Percentiles rank a stretch among this genome's conserved stretches.
Conservation (phyloP, 2,888 invertebrate species). For the Oscheius sp. region DNA sequence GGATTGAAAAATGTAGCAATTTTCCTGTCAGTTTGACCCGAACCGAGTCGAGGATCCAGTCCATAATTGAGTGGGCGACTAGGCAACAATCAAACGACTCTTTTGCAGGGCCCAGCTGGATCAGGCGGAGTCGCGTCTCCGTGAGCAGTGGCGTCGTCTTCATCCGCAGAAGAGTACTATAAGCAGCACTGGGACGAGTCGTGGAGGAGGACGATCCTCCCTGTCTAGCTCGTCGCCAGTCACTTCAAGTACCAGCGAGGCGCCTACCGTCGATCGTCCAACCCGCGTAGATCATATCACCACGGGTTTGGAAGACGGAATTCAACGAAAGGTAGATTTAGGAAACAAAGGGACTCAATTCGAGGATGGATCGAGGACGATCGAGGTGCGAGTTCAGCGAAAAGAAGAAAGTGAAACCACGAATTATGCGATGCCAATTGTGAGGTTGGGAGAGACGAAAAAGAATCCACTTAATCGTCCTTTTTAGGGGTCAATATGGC, state of each 20-base stretch:
- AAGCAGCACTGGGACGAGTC: constrained; percentile 13
- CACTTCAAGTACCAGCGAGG: constrained; percentile 18
- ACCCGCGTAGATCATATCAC: too few relatives aligned
- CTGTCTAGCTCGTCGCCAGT: constrained; percentile 24
- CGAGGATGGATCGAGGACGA: constrained; percentile 38
- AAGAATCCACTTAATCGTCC: neutral
- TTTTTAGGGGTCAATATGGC: constrained; percentile 30
- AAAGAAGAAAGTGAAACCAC: constrained; percentile 40
- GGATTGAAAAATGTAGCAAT: neutral
- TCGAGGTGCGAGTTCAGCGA: constrained; percentile 48
- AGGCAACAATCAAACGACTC: constrained; percentile 1
- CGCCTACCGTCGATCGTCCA: constrained; percentile 27
- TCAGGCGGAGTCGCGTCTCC: constrained; percentile 18
- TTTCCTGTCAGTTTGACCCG: constrained; percentile 24
- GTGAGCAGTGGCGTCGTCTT: constrained; percentile 26
- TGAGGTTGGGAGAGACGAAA: constrained; percentile 11
- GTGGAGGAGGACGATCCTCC: constrained; percentile 15
- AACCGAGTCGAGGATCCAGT: neutral
- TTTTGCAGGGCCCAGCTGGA: constrained; percentile 29
- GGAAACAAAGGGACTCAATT: constrained; percentile 28
- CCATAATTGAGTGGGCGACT: constrained; percentile 14
- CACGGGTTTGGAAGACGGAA: neutral
- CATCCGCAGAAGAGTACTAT: constrained; percentile 26
- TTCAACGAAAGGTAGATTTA: neutral
- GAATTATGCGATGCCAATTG: constrained; percentile 47